Base-by-base conservation (phyloP, 1,140 invertebrate genomes). In the Saccostrea cuccullata region DNA sequence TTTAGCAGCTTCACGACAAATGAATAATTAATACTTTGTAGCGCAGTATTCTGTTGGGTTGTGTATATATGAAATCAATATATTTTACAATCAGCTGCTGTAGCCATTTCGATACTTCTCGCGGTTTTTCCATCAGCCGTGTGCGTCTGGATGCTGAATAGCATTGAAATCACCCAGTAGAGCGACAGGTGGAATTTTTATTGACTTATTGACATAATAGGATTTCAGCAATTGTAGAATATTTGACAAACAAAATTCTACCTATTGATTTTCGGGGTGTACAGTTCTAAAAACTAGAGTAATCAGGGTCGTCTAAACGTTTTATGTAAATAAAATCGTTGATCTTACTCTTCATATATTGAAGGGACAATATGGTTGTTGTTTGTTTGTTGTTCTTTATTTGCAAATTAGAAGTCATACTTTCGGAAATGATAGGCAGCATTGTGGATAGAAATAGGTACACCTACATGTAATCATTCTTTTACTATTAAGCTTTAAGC, bases 11-110 rank as follows among this genome's bases (percentile, higher is more conserved):
- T 70, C 86, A 82, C 86, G 88, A 89, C 88, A 89, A 89, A 89
- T 89, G 86, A 89, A 89, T 89, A 87, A 89, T 89, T 89, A 89
- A 89, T 89, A 67, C 84, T 67, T 85, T 67, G 36, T 58, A 64
- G 26, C 30, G 56, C 36, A 23, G 56, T 60, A 64, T 15, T 40
- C 84, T 64, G 36, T 47, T 85, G 26, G 60, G 13, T 56, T 30
- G 36, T 67, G 60, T 85, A 85, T 85, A 67, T 85, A 85, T 67
- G 58, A 85, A 85, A 85, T 67, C 84, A 60, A 85, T 40, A 64
- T 64, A 85, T 85, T 60, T 47, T 85, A 64, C 56, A 67, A 64
- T 64, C 84, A 85, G 84, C 84, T 85, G 84, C 26, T 85, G 84
- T 26, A 64, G 60, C 60, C 56, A 64, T 40, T 60, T 64, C 56